Evolutionary conservation across 2,888 invertebrate species (phyloP).

Genomic region (Thecophora atra): DNA sequence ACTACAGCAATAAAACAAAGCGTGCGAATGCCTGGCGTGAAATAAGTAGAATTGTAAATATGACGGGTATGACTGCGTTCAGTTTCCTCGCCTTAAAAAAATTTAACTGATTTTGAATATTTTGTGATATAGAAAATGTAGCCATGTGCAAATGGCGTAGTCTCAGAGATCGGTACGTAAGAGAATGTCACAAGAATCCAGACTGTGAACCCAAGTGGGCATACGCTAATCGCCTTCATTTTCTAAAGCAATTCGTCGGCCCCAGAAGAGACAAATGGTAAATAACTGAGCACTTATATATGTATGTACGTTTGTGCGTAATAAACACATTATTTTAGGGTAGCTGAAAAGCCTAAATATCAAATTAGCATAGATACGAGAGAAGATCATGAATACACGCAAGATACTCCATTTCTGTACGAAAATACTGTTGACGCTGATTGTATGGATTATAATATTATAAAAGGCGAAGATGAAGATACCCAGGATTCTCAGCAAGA

Average conservation of each 20-base stretch:
- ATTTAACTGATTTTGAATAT: neutral
- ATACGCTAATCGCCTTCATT: neutral
- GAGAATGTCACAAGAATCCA: neutral
- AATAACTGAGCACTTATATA: neutral
- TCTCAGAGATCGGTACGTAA: neutral
- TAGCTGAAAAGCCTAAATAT: neutral
- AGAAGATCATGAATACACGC: neutral
- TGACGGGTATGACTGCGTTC: neutral
- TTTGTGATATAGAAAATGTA: neutral
- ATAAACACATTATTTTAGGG: neutral
- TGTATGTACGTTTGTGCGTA: neutral
- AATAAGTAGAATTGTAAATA: neutral
- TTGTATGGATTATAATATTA: neutral
- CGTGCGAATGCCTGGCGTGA: neutral
- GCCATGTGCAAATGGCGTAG: conserved; percentile 3
- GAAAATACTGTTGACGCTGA: conserved; percentile 1
- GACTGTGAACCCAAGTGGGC: neutral
- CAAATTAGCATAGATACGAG: neutral
- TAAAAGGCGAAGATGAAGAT: conserved; percentile 1
- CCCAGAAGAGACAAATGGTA: neutral
- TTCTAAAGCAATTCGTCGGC: neutral
- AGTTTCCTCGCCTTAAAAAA: neutral
- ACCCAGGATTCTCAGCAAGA: neutral
- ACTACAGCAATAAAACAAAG: neutral
- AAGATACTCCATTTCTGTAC: neutral